Percentiles rank a stretch among this genome's conserved stretches.
phyloP scores from a whole-genome alignment of 2,888 invertebrate genomes.

The Lycaena phlaeas region DNA sequence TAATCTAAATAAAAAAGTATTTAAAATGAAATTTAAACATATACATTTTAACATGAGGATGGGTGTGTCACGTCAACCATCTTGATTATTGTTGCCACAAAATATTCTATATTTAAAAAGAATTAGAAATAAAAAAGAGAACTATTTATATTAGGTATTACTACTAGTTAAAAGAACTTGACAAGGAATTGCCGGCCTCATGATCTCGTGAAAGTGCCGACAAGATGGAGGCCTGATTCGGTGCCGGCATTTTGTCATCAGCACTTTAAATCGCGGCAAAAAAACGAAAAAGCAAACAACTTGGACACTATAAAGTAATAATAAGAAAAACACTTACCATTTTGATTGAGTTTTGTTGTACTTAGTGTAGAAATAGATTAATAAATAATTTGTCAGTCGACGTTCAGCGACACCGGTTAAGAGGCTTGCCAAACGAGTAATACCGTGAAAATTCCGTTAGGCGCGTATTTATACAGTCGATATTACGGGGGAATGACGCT shows the following conservation, averaged over 20 bases:
- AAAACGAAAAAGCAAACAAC: too few relatives aligned
- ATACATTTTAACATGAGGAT: not conserved
- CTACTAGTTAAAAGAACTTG: not conserved
- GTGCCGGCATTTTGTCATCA: conserved; percentile 26
- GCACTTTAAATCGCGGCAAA: too few relatives aligned
- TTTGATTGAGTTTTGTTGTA: conserved; percentile 62
- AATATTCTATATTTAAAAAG: not conserved
- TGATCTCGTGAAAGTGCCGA: conserved; percentile 31
- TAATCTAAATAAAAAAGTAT: not conserved
- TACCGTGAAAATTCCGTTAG: conserved; percentile 56
- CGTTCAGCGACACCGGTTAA: conserved; percentile 77
- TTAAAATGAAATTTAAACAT: conserved; percentile 2
- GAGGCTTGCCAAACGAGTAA: conserved; percentile 80
- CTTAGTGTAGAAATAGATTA: conserved; percentile 64
- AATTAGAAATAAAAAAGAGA: conserved; percentile 1
- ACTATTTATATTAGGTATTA: too few relatives aligned
- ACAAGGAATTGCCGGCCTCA: conserved; percentile 21
- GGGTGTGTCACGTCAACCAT: not conserved
- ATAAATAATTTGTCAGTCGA: conserved; percentile 50
- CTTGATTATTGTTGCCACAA: not conserved
- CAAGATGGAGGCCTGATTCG: conserved; percentile 69
- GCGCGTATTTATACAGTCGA: conserved; percentile 70
- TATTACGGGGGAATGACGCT: conserved; percentile 69
- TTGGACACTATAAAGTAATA: conserved; percentile 10
- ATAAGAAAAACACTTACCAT: conserved; percentile 51